Percentiles rank a stretch among this genome's conserved stretches.
phyloP scores from a whole-genome alignment of 1,140 invertebrate genomes.

The Episyrphus balteatus region DNA sequence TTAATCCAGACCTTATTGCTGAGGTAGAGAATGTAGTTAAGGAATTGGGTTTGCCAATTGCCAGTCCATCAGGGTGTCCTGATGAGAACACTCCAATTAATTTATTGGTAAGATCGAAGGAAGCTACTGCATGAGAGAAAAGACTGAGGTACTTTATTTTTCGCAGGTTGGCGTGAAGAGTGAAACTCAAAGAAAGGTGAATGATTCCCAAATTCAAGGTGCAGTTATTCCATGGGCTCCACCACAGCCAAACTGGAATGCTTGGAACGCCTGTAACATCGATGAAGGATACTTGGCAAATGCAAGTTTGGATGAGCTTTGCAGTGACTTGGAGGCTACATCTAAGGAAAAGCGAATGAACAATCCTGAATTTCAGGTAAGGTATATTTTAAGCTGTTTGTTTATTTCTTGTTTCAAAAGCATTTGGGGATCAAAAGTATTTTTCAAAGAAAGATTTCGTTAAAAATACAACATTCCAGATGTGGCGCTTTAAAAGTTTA shows the following conservation, averaged over 20 bases:
- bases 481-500: no score
- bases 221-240: conserved; percentile 88
- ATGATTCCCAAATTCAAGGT: conserved; percentile 2
- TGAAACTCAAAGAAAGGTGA: conserved; percentile 4
- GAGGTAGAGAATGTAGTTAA: conserved; percentile 54
- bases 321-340: conserved; percentile 57
- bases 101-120: conserved; percentile 15
- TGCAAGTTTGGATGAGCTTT: conserved; percentile 67
- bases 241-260: conserved; percentile 90
- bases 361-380: conserved; percentile 12
- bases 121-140: no score
- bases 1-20: conserved; percentile 54
- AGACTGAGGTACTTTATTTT: not conserved
- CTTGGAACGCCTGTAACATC: conserved; percentile 89
- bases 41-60: conserved; percentile 44
- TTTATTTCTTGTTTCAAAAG: conserved; percentile 11
- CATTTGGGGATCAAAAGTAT: no score
- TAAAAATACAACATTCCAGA: no score
- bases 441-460: no score
- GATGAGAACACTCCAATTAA: conserved; percentile 9
- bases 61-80: conserved; percentile 10
- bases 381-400: not conserved
- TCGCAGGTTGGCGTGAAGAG: conserved; percentile 4
- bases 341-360: conserved; percentile 43
- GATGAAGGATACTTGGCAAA: conserved; percentile 82